These are phyloP conservation scores for Sebastiscus albofasciatus DNA, from an alignment of 2,797 vertebrate species.

Conservation along the genomic window DNA sequence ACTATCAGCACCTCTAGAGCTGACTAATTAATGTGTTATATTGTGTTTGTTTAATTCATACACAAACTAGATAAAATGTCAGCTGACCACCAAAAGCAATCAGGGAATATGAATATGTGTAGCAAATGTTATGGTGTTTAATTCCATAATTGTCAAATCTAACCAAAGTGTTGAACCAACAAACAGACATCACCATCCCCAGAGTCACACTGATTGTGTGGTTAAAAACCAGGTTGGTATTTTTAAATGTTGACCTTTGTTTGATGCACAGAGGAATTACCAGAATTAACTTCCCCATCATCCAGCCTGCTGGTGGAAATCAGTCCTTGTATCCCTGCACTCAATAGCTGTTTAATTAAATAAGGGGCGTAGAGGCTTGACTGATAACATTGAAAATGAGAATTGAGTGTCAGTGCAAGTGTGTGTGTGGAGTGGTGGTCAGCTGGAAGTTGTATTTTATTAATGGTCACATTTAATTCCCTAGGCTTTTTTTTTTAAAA, in stretches of 20 bases:
- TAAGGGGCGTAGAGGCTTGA: constrained; percentile 14
- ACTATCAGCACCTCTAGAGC: not conserved
- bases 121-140: not conserved
- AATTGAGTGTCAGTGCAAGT: not conserved
- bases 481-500: not conserved
- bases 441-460: constrained; percentile 44
- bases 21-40: not conserved
- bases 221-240: not conserved
- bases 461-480: not conserved
- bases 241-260: constrained; percentile 33
- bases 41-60: not conserved
- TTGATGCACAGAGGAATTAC: constrained; percentile 33
- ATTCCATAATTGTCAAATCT: not conserved
- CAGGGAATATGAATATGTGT: not conserved
- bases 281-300: constrained; percentile 37
- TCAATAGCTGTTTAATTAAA: constrained; percentile 47
- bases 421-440: not conserved
- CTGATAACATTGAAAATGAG: constrained; percentile 27
- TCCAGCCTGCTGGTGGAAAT: constrained; percentile 23
- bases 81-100: not conserved
- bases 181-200: not conserved
- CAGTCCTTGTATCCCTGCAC: constrained; percentile 8
- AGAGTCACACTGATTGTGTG: not conserved
- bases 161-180: not conserved
- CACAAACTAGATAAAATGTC: not conserved